Evolutionary conservation across 30 jellyfish, hydroid and myxozoan species (phyloP).

Genomic region (Pelagia noctiluca): DNA sequence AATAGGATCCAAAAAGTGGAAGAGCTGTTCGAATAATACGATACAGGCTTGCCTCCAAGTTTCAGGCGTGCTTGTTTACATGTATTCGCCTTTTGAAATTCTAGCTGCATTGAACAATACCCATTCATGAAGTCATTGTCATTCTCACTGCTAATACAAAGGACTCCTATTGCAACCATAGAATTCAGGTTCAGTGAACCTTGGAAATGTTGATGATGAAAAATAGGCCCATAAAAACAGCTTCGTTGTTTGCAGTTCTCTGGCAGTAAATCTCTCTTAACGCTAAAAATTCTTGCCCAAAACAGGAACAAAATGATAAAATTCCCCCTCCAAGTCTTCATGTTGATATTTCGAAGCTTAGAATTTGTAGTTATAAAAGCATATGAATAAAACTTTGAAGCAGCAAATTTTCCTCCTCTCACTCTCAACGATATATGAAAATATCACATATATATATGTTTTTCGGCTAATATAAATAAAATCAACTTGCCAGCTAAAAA

Average conservation of each 20-base stretch:
- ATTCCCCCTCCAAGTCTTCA: conserved; percentile 7
- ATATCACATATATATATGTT: no score
- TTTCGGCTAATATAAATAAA: no score
- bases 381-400: neutral
- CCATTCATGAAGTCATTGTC: conserved; percentile 20
- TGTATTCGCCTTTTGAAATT: conserved; percentile 15
- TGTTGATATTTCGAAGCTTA: neutral
- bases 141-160: conserved; percentile 8
- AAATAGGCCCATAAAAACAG: conserved; percentile 24
- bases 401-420: no score
- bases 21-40: conserved; percentile 34
- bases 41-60: conserved; percentile 41
- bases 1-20: conserved; percentile 15
- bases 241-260: conserved; percentile 24
- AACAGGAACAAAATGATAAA: no score
- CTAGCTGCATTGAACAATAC: conserved; percentile 11
- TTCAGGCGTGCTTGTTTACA: conserved; percentile 26
- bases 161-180: conserved; percentile 4
- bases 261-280: neutral
- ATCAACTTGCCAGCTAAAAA: no score
- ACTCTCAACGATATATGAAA: no score
- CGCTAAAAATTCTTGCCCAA: neutral
- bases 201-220: conserved; percentile 4
- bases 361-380: neutral
- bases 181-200: conserved; percentile 19